A percentile compares a stretch with the other conserved stretches of the same genome.
Evolutionary conservation across 2,888 invertebrate genomes (phyloP).

Genomic region (Oligia strigilis): DNA sequence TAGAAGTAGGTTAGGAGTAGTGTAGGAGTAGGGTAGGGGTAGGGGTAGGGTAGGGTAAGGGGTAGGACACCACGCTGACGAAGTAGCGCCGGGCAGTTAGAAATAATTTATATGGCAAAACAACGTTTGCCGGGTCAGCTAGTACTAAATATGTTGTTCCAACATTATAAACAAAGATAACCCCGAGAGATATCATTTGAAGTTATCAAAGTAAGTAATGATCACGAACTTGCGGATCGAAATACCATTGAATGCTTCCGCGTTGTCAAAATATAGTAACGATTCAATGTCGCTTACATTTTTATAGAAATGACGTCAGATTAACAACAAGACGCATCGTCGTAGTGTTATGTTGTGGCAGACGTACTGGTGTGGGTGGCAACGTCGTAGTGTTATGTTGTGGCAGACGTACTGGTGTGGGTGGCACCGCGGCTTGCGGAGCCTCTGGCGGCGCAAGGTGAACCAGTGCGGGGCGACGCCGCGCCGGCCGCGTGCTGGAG

Average conservation of each 20-base stretch:
- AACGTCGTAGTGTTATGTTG: background rate
- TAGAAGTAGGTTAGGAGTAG: no score
- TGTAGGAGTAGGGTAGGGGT: no score
- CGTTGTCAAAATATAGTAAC: background rate
- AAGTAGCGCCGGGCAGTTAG: no score
- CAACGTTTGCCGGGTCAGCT: no score
- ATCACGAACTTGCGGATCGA: constrained; percentile 9
- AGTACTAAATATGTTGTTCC: constrained; percentile 38
- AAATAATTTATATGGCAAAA: no score
- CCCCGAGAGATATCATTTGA: constrained; percentile 37
- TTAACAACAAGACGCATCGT: constrained; percentile 1
- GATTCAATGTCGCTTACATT: constrained; percentile 12
- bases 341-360: background rate
- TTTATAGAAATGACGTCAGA: constrained; percentile 43
- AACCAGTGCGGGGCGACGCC: background rate
- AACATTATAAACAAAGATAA: constrained; percentile 50
- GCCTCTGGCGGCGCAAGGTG: constrained; percentile 16
- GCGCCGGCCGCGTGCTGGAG: background rate
- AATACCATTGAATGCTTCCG: background rate
- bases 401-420: background rate
- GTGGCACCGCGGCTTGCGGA: background rate
- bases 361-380: background rate
- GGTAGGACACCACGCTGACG: no score
- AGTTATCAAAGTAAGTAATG: constrained; percentile 33
- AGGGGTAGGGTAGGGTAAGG: no score